These are phyloP conservation scores for Contarinia nasturtii DNA, from an alignment of 1,140 invertebrate genomes.

Conservation along the genomic window DNA sequence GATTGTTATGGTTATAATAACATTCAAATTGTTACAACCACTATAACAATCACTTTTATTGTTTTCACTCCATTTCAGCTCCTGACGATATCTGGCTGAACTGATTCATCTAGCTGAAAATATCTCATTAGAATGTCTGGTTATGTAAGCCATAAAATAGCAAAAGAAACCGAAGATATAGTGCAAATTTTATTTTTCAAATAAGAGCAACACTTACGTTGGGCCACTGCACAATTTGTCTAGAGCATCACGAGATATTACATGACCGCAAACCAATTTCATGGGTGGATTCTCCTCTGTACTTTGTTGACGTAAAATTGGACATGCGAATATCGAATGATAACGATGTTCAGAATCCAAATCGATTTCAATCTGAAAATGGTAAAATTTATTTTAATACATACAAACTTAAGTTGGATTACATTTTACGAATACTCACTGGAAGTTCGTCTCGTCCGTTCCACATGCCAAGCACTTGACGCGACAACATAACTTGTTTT, in stretches of 20 bases:
- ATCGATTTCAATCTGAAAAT: conserved; percentile 73
- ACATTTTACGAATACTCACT: conserved; percentile 33
- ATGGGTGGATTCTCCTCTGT: conserved; percentile 95
- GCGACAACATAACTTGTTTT: conserved; percentile 80
- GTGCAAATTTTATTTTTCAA: conserved; percentile 1
- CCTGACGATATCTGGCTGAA: too few relatives aligned
- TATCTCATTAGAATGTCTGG: too few relatives aligned
- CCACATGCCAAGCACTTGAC: conserved; percentile 89
- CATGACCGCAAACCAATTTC: conserved; percentile 91
- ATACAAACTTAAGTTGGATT: conserved; percentile 1
- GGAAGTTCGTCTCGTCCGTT: conserved; percentile 90
- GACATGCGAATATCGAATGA: conserved; percentile 97
- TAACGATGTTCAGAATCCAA: conserved; percentile 49
- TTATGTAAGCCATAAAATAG: too few relatives aligned
- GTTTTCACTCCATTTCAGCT: too few relatives aligned
- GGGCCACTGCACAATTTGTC: conserved; percentile 83
- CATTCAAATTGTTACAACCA: too few relatives aligned
- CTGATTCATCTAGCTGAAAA: too few relatives aligned
- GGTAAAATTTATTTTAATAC: neutral
- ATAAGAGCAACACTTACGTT: conserved; percentile 43
- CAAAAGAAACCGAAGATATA: too few relatives aligned
- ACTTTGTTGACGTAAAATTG: conserved; percentile 90
- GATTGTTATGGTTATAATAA: too few relatives aligned
- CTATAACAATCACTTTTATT: too few relatives aligned
- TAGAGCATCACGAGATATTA: conserved; percentile 91